Evolutionary conservation across 2,113 vertebrate genomes (phyloP), one percentile per base, ranked within the genome.

Genomic region (Peromyscus leucopus): DNA sequence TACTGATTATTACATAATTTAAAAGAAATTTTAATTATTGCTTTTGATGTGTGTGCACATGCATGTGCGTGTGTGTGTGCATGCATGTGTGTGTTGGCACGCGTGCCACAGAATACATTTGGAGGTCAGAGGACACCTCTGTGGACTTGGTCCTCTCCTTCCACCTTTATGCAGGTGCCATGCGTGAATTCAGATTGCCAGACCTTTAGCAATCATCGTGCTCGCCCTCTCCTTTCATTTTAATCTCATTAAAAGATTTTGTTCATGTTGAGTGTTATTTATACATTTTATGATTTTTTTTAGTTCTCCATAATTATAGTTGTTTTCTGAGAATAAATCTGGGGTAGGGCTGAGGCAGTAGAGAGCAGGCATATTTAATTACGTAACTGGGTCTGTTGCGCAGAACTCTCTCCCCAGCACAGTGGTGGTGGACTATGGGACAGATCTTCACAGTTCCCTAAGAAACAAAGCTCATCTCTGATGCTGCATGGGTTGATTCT

Each of bases 291-390:
- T 74, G 63, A 26, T 7, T n/a, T 36, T 24, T 91, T 96, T 90
- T 79, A 31, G 0, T 88, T 61, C 51, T 91, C 48, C 46, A 86
- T 75, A 75, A 89, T 39, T 10, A 7, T n/a, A 75, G 46, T 39
- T 88, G 10, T 96, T 90, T 94, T 82, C 61, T 92, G 48, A 95
- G 79, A 84, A 65, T 88, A 31, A 69, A 21, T 69, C 57, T 91
- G 26, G n/a, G 26, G 11, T 63, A 39, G 61, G 46, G 7, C 17
- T 48, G 21, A 0, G 7, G 63, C 21, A 84, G 5, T 74, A 16
- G 17, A 42, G 67, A 48, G 21, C 48, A 76, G 28, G n/a, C 26
- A 90, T 46, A 22, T 84, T 48, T n/a, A 94, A 69, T 78, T 65
- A 59, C 51, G 19, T 74, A 82, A 15, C n/a, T 48, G 42, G 75